Base-by-base conservation (phyloP, 2,797 vertebrate genomes). In the Astyanax mexicanus region DNA sequence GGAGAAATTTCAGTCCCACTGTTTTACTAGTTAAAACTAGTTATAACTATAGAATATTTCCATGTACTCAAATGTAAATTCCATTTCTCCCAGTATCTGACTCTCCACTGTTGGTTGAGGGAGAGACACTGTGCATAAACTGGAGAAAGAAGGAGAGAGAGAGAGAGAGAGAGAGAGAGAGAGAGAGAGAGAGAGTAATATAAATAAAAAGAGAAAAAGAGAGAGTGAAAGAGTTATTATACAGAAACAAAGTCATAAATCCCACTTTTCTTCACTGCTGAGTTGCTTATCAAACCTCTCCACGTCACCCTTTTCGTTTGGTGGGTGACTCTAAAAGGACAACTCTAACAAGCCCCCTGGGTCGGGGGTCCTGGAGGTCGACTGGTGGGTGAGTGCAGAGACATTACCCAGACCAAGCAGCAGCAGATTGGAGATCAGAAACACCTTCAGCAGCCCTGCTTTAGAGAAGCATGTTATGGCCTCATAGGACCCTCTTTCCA, bases 241-340 rank as follows among this genome's bases (percentile, higher is more conserved):
- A 79, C 62, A 88, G 87, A 86, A 89, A 89, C 29, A 89, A 89
- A 77, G 85, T 88, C 85, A 88, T 90, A 88, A 84, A 88, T 91
- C 84, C 85, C 81, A 61, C 77, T 82, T 85, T 86, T 90, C 88
- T 73, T 85, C 85, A 82, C 84, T 80, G 79, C 1, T 35, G 77
- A 80, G 80, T 57, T 40, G 51, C 0, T 55, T 55, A 35, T 21
- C 32, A 32, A 55, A 27, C 40, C 15, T 52, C 42, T 58, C 45
- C 13, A 19, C 44, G 51, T 57, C 71, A 37, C 72, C 75, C 32
- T 17, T 23, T 68, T 68, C 13, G 7, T 69, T 75, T 58, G 9
- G 35, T 32, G 37, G 13, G 62, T 21, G 29, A 52, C 40, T 61
- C 37, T 55, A 13, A 61, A 68, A 65, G 65, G 58, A 69, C 9